These are phyloP conservation scores for Drosophila bunnanda DNA, from an alignment of 2,888 invertebrate genomes.

Conservation along the genomic window DNA sequence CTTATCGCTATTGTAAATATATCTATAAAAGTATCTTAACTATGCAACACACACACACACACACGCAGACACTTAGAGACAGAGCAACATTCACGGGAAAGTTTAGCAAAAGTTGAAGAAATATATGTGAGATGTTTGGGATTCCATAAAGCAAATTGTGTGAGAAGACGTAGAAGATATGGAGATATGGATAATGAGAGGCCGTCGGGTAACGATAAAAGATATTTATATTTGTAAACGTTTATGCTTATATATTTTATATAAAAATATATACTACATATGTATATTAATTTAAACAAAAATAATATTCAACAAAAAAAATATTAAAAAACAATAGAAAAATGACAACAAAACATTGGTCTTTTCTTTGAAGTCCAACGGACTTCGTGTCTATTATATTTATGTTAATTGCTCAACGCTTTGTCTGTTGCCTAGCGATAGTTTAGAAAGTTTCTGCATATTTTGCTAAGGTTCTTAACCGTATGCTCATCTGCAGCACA, in stretches of 20 bases:
- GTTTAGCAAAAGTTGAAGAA: conserved; percentile 63
- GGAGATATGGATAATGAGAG: conserved; percentile 32
- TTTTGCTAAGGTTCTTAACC: background rate
- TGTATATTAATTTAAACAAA: conserved; percentile 54
- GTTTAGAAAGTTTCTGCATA: background rate
- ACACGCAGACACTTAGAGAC: conserved; percentile 8
- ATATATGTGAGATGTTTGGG: conserved; percentile 46
- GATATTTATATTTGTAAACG: conserved; percentile 76
- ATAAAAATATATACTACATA: conserved; percentile 65
- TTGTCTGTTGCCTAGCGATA: background rate
- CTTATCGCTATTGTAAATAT: conserved; percentile 73
- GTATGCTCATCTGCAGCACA: background rate
- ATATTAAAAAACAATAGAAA: conserved; percentile 54
- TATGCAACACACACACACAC: conserved; percentile 42
- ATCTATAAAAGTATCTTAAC: conserved; percentile 53
- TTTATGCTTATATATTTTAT: conserved; percentile 74
- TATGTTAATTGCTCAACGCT: conserved; percentile 11
- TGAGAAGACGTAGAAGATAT: conserved; percentile 30
- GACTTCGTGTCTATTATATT: background rate
- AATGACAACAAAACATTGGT: conserved; percentile 41
- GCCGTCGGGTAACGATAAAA: conserved; percentile 59
- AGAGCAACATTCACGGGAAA: conserved; percentile 32
- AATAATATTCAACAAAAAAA: conserved; percentile 55
- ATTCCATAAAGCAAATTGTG: conserved; percentile 50
- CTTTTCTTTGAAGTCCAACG: background rate